These are phyloP conservation scores for Enteromius fasciolatus DNA, from an alignment of 2,797 vertebrate species.

Conservation along the genomic window DNA sequence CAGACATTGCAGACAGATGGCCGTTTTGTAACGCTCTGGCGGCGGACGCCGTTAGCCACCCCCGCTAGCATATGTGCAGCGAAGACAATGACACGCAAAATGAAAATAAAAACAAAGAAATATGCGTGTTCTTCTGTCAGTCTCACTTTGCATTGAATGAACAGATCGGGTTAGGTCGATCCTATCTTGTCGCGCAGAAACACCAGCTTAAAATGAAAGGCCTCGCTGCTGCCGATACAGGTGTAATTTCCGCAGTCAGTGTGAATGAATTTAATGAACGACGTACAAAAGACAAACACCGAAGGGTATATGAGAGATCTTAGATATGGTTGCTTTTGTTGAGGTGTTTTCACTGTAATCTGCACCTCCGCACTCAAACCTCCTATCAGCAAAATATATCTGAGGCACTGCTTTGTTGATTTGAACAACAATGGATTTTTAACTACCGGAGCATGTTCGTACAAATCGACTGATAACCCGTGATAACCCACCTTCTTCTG, in stretches of 20 bases:
- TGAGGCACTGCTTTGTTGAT: slow-evolving; percentile 25
- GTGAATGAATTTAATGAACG: slow-evolving; percentile 24
- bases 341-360: background rate
- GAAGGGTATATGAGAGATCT: slow-evolving; percentile 37
- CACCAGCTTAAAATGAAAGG: slow-evolving; percentile 24
- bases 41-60: slow-evolving; percentile 33
- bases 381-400: slow-evolving; percentile 8
- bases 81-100: slow-evolving; percentile 37
- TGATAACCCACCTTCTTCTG: slow-evolving; percentile 14
- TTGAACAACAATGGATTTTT: slow-evolving; percentile 35
- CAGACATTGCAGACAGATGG: slow-evolving; percentile 55
- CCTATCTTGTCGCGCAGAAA: background rate
- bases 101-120: slow-evolving; percentile 36
- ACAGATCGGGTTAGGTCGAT: background rate
- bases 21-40: slow-evolving; percentile 43
- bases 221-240: background rate
- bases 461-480: slow-evolving; percentile 25
- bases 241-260: slow-evolving; percentile 36
- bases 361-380: background rate
- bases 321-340: slow-evolving; percentile 20
- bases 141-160: background rate
- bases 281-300: background rate
- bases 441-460: slow-evolving; percentile 25
- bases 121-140: slow-evolving; percentile 15
- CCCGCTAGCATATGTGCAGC: slow-evolving; percentile 42